Base-by-base conservation (phyloP, 2,113 vertebrate genomes). In the Galbula dea region DNA sequence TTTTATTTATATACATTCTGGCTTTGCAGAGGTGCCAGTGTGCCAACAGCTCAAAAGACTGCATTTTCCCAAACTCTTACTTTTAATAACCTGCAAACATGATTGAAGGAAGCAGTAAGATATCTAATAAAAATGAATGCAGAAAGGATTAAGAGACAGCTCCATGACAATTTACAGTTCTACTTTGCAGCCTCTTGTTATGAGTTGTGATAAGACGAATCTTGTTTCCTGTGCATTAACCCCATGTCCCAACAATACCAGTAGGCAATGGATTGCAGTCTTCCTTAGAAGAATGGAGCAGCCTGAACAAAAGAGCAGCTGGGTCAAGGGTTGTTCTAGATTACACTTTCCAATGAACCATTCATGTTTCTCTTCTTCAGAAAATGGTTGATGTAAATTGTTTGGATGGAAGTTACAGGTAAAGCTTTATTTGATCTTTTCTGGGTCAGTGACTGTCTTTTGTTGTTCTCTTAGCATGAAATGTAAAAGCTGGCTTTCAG, bases 211-310 rank as follows among this genome's bases (percentile, higher is more conserved):
- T 95, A 88, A 96, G 55, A 95, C 83, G 93, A 94, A 91, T 92
- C 93, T 94, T 93, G 95, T 95, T 97, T 97, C 92, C 86, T 86
- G 84, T 83, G 58, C 72, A 71, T 90, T 95, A 92, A 93, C 94
- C 90, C 89, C 43, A 39, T 43, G 90, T 88, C 94, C 86, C 84
- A 94, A 1, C 73, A 93, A 88, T 30, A 22, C 45, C 32, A 18
- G 46, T 46, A 24, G 21, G 80, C 71, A 83, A 57, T 5, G 77
- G 90, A 79, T 86, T 89, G 74, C 34, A 57, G 37, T 34, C 82
- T 65, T 49, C 37, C 59, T 54, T 68, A 67, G 77, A 91, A 84
- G 78, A 89, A 77, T 11, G 39, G 58, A 93, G 20, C 34, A 89
- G 63, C 51, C 84, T 58, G 67, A 87, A 75, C 17, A 45, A 75